phyloP scores from a whole-genome alignment of 2,888 invertebrate species.

The Pristionchus mayeri region DNA sequence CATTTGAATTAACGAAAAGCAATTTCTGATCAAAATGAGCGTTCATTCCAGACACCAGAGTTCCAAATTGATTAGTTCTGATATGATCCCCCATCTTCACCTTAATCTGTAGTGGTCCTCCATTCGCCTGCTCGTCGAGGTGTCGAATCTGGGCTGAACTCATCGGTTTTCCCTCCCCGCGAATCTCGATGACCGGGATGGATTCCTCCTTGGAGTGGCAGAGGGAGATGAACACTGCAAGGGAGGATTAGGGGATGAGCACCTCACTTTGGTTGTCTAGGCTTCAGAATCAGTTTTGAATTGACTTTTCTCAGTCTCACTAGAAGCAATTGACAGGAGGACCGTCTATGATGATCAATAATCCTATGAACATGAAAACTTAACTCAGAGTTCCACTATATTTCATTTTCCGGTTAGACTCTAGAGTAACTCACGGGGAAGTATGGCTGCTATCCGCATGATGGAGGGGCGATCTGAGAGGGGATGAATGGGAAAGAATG shows the following conservation, averaged over 20 bases:
- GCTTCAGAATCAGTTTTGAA: no score
- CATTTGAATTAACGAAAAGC: no score
- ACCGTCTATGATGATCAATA: no score
- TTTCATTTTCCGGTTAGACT: no score
- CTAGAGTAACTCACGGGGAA: slow-evolving; percentile 15
- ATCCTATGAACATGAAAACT: no score
- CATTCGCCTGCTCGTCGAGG: slow-evolving; percentile 73
- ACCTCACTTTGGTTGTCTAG: no score
- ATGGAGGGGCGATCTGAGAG: neutral
- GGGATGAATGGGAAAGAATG: slow-evolving; percentile 6
- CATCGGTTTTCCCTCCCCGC: slow-evolving; percentile 76
- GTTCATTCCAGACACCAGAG: no score
- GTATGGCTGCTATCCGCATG: slow-evolving; percentile 17
- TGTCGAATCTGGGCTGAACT: slow-evolving; percentile 75
- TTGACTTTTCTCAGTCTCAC: no score
- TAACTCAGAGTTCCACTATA: no score
- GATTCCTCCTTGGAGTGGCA: slow-evolving; percentile 60
- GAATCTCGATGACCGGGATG: slow-evolving; percentile 76
- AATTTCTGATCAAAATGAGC: no score
- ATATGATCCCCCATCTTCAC: slow-evolving; percentile 52
- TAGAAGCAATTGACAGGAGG: no score
- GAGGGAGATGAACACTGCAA: neutral
- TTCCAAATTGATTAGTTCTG: slow-evolving; percentile 4
- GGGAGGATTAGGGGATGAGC: no score
- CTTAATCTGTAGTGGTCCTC: slow-evolving; percentile 75